Evolutionary conservation across 2,888 invertebrate genomes (phyloP).

Genomic region (Flabesymbios commensalis): DNA sequence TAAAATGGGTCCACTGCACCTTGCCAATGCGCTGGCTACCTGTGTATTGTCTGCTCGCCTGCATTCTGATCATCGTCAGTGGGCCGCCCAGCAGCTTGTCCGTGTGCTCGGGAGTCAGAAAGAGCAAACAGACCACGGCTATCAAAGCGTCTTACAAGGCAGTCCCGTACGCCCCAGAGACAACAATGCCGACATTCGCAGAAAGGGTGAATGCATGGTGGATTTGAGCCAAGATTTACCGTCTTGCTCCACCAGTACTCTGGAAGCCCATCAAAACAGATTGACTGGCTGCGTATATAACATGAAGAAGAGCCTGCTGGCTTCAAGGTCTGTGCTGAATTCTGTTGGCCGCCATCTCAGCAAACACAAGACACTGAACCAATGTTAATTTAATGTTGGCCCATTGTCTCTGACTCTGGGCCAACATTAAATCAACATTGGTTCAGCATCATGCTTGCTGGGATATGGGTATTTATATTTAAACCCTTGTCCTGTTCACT

Average conservation of each 20-base stretch:
- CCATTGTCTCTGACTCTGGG: too few relatives aligned
- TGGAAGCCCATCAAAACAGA: slow-evolving; percentile 68
- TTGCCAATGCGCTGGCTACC: slow-evolving; percentile 69
- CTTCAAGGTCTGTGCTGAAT: slow-evolving; percentile 66
- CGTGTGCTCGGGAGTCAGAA: slow-evolving; percentile 35
- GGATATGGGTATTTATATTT: too few relatives aligned
- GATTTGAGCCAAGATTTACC: slow-evolving; percentile 65
- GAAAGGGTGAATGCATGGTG: slow-evolving; percentile 49
- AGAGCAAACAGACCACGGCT: background rate
- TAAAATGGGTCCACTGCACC: slow-evolving; percentile 62
- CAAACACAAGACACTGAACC: too few relatives aligned
- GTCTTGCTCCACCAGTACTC: slow-evolving; percentile 56
- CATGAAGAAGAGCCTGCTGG: slow-evolving; percentile 63
- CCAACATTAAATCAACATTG: too few relatives aligned
- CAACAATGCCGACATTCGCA: too few relatives aligned
- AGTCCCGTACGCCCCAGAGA: background rate
- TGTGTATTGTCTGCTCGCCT: slow-evolving; percentile 67
- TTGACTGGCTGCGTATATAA: slow-evolving; percentile 64
- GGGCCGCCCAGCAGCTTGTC: slow-evolving; percentile 69
- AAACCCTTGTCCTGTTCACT: too few relatives aligned
- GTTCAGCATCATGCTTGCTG: too few relatives aligned
- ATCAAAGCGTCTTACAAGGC: background rate
- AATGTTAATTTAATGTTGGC: too few relatives aligned
- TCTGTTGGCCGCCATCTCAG: too few relatives aligned
- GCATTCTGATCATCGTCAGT: slow-evolving; percentile 66